Conservation (phyloP, 2,888 invertebrate genomes). For the Chesias legatella region DNA sequence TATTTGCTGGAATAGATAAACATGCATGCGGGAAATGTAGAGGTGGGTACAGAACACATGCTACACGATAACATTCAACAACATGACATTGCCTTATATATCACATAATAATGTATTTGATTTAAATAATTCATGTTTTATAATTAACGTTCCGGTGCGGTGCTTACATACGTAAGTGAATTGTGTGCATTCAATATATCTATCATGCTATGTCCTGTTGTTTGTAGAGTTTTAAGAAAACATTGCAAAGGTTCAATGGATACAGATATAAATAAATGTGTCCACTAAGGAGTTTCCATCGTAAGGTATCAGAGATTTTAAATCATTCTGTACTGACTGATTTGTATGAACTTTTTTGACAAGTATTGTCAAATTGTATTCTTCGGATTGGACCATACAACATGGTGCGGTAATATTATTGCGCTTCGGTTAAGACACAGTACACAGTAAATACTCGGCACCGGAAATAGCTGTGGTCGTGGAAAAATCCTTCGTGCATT, state of each 20-base stretch:
- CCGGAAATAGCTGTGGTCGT: no score
- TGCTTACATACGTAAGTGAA: no score
- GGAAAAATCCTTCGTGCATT: constrained; percentile 40
- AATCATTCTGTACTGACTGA: no score
- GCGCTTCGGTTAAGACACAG: no score
- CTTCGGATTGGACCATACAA: no score
- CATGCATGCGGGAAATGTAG: constrained; percentile 48
- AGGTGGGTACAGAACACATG: constrained; percentile 59
- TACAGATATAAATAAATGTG: constrained; percentile 33
- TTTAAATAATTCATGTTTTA: constrained; percentile 8
- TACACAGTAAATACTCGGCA: no score
- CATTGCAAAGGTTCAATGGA: constrained; percentile 74
- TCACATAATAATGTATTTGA: constrained; percentile 11
- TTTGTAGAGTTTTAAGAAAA: constrained; percentile 61
- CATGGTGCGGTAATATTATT: background rate
- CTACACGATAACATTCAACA: constrained; percentile 44
- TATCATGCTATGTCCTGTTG: constrained; percentile 49
- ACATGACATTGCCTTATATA: constrained; percentile 41
- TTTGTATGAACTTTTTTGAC: no score
- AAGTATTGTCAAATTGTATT: no score
- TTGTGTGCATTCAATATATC: constrained; percentile 15
- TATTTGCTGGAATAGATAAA: constrained; percentile 34
- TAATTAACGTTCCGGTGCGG: no score
- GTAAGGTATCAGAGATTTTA: background rate
- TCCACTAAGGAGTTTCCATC: constrained; percentile 36